Percentiles rank a stretch among this genome's conserved stretches.
phyloP scores from a whole-genome alignment of 2,113 vertebrate genomes.

The Picathartes gymnocephalus region DNA sequence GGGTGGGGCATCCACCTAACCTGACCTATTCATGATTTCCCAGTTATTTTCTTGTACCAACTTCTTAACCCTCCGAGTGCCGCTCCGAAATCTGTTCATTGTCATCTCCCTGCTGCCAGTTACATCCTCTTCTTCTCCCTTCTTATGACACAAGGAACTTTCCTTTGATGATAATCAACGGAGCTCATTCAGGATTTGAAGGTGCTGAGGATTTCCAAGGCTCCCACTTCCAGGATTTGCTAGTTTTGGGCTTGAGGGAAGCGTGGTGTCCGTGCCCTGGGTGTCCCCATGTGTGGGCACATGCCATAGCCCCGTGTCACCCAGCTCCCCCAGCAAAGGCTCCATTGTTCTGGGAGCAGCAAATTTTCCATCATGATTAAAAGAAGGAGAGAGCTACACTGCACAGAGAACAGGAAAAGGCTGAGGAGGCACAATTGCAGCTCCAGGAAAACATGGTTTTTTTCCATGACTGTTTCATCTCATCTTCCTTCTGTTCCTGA shows the following conservation, averaged over 20 bases:
- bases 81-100: not conserved
- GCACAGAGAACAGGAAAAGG: not conserved
- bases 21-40: not conserved
- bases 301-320: not conserved
- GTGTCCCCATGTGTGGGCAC: not conserved
- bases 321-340: not conserved
- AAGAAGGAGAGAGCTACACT: not conserved
- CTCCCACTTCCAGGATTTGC: not conserved
- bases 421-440: not conserved
- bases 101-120: not conserved
- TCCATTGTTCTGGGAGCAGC: not conserved
- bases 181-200: not conserved
- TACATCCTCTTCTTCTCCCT: not conserved
- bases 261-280: rapidly evolving
- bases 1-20: not conserved
- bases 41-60: not conserved
- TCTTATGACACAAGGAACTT: not conserved
- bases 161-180: not conserved
- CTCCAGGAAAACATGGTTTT: not conserved
- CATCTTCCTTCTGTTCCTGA: not conserved
- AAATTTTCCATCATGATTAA: not conserved
- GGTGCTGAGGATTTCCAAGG: not conserved
- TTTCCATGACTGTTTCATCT: not conserved
- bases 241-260: not conserved
- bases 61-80: not conserved